Evolutionary conservation across 2,888 invertebrate species (phyloP).

Genomic region (Pyrrhia umbra): DNA sequence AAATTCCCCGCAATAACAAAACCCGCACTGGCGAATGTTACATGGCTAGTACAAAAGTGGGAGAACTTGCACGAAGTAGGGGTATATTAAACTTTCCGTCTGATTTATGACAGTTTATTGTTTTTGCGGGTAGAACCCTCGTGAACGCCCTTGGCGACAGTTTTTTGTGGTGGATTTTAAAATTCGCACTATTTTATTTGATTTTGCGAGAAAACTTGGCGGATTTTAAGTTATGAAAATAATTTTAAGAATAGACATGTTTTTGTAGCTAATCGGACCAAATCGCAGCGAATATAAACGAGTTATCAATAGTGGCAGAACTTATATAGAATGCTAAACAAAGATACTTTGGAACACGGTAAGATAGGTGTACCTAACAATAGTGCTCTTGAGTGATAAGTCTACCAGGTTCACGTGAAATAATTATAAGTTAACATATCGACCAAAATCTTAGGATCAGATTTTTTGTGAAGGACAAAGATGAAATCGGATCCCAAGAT

Average conservation of each 20-base stretch:
- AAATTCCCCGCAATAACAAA: conserved; percentile 63
- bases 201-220: conserved; percentile 30
- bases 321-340: too few species aligned
- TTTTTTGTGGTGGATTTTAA: conserved; percentile 56
- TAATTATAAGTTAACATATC: too few species aligned
- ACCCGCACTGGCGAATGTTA: conserved; percentile 51
- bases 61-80: conserved; percentile 67
- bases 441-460: too few species aligned
- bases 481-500: too few species aligned
- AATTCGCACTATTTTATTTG: conserved; percentile 45
- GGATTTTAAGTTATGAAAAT: conserved; percentile 2
- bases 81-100: conserved; percentile 80
- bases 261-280: conserved; percentile 1
- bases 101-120: conserved; percentile 86
- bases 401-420: too few species aligned
- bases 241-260: conserved; percentile 3
- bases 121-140: conserved; percentile 70
- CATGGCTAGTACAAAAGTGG: conserved; percentile 60
- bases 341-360: too few species aligned
- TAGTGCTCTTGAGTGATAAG: too few species aligned
- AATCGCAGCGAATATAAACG: too few species aligned
- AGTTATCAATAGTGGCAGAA: too few species aligned
- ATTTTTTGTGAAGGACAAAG: too few species aligned
- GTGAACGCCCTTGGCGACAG: conserved; percentile 64
- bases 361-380: too few species aligned